These are phyloP conservation scores for Oenanthe oenanthe DNA, from an alignment of 2,113 vertebrate genomes.

Conservation along the genomic window DNA sequence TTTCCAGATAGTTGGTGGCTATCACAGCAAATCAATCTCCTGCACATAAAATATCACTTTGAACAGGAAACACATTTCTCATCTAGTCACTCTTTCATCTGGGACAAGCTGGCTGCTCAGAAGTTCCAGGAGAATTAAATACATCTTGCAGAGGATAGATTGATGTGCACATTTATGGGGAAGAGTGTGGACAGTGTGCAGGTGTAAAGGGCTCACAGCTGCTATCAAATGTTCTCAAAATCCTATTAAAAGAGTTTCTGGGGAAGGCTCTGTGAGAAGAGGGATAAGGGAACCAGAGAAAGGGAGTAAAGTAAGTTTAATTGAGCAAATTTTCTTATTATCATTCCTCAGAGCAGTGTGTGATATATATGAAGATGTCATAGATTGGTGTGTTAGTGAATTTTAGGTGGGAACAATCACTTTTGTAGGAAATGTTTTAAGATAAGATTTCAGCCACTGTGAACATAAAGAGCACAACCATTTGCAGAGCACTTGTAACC, in stretches of 20 bases:
- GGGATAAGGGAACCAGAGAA: neutral
- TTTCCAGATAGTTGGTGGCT: neutral
- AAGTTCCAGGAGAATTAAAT: slow-evolving; percentile 3
- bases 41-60: neutral
- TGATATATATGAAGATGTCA: neutral
- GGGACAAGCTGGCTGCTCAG: neutral
- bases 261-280: neutral
- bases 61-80: neutral
- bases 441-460: neutral
- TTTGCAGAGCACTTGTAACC: neutral
- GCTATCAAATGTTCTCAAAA: neutral
- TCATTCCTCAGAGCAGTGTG: neutral
- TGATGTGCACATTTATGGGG: neutral
- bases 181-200: neutral
- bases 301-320: neutral
- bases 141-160: neutral
- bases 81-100: neutral
- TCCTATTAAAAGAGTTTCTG: neutral
- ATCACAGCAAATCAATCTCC: slow-evolving; percentile 2
- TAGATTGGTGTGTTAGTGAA: neutral
- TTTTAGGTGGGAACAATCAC: neutral
- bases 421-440: neutral
- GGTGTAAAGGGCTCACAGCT: neutral
- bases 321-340: neutral
- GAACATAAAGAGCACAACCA: neutral